These are phyloP conservation scores for Pollachius pollachius DNA, from an alignment of 2,113 vertebrate genomes.

Conservation along the genomic window DNA sequence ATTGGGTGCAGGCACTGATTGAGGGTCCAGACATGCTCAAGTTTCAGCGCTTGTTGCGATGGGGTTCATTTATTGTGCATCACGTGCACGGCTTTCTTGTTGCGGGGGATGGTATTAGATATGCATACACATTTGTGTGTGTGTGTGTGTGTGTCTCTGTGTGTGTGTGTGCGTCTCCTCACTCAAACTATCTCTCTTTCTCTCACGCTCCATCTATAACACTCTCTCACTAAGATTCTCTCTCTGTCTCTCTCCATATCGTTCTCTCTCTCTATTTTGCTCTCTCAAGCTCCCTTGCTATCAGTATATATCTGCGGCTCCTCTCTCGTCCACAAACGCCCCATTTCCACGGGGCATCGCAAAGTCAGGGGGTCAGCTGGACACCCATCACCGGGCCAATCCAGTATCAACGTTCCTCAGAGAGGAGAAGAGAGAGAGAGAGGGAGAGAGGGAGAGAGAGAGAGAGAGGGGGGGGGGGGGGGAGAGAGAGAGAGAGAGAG, in stretches of 20 bases:
- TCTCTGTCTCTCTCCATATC: background rate
- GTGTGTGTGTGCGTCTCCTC: background rate
- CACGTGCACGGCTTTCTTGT: too few species aligned
- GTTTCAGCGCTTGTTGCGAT: too few species aligned
- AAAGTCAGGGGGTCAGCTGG: slow-evolving; percentile 65
- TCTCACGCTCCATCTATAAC: background rate
- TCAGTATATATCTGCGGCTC: slow-evolving; percentile 1
- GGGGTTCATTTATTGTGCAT: too few species aligned
- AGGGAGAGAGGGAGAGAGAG: background rate
- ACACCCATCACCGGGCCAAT: slow-evolving; percentile 60
- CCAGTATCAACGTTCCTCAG: slow-evolving; percentile 69
- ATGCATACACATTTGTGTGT: slow-evolving; percentile 42
- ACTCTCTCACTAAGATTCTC: background rate
- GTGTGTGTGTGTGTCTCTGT: slow-evolving; percentile 18
- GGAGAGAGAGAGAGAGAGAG: background rate
- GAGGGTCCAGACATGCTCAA: too few species aligned
- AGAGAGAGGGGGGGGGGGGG: slow-evolving; percentile 2
- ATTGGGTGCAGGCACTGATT: too few species aligned
- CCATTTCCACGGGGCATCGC: slow-evolving; percentile 41
- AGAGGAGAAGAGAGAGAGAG: slow-evolving; percentile 38
- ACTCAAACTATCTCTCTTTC: slow-evolving; percentile 17
- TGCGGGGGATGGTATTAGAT: slow-evolving; percentile 1
- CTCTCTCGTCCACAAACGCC: slow-evolving; percentile 54
- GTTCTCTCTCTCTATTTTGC: background rate
- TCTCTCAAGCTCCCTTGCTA: too few species aligned